Evolutionary conservation across 2,797 vertebrate genomes (phyloP).

Genomic region (Pteronotus mesoamericanus): DNA sequence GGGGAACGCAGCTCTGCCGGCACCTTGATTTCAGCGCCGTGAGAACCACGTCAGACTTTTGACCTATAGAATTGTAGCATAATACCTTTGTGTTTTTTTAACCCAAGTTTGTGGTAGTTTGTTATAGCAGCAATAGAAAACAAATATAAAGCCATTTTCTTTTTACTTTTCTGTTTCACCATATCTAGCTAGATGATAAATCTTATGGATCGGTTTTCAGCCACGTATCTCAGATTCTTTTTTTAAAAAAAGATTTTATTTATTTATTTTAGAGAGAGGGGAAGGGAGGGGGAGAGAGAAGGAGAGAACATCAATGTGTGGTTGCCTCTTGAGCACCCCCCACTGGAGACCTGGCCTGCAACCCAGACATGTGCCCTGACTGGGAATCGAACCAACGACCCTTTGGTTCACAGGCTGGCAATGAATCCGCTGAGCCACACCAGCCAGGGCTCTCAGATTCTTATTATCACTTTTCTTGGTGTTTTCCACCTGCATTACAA

Average conservation of each 20-base stretch:
- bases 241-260: too few species aligned
- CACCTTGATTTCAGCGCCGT: background rate
- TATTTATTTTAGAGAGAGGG: too few species aligned
- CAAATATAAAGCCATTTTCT: background rate
- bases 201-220: background rate
- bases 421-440: too few species aligned
- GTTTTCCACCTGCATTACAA: background rate
- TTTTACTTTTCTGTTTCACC: background rate
- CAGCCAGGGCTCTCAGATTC: background rate
- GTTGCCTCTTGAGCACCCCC: too few species aligned
- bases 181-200: background rate
- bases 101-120: background rate
- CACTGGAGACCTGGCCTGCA: too few species aligned
- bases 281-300: too few species aligned
- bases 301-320: too few species aligned
- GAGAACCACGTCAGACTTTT: background rate
- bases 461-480: background rate
- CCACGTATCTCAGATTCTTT: slow-evolving; percentile 5
- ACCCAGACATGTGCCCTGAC: too few species aligned
- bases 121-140: background rate
- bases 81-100: background rate
- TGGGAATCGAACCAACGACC: too few species aligned
- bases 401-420: too few species aligned
- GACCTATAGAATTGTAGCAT: background rate
- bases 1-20: background rate